Conservation (phyloP, 2,888 invertebrate species). For the Pterobdella sp. region DNA sequence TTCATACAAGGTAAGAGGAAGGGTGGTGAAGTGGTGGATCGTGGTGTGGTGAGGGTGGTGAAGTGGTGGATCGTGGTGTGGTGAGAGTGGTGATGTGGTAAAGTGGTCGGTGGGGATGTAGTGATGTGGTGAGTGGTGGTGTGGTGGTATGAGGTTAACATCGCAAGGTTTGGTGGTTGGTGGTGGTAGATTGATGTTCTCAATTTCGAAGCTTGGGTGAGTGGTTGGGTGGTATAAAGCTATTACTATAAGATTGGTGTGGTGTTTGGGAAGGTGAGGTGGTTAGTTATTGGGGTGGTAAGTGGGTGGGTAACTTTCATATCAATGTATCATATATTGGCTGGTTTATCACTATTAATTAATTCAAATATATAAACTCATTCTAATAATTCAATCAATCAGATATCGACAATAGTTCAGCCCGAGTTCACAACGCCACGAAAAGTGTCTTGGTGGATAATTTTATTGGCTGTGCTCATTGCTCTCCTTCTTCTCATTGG, state of each 20-base stretch:
- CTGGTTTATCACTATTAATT: too few species aligned
- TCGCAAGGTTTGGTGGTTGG: too few species aligned
- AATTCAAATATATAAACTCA: too few species aligned
- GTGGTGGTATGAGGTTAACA: too few species aligned
- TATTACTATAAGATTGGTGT: too few species aligned
- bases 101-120: neutral
- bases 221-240: too few species aligned
- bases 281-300: neutral
- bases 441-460: conserved; percentile 76
- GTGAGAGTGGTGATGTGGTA: neutral
- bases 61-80: neutral
- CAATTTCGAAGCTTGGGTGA: too few species aligned
- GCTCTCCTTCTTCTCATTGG: conserved; percentile 74
- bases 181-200: too few species aligned
- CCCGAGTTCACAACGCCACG: conserved; percentile 72
- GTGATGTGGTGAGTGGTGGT: neutral
- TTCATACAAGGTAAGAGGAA: conserved; percentile 32
- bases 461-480: conserved; percentile 68
- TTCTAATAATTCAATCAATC: too few species aligned
- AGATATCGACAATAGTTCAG: conserved; percentile 56
- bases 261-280: too few species aligned
- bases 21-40: neutral
- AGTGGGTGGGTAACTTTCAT: too few species aligned
- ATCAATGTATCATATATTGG: too few species aligned
- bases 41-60: neutral